A percentile compares a stretch with the other conserved stretches of the same genome.
Conservation (phyloP, 2,888 invertebrate species). For the Drosophila silvestris region DNA sequence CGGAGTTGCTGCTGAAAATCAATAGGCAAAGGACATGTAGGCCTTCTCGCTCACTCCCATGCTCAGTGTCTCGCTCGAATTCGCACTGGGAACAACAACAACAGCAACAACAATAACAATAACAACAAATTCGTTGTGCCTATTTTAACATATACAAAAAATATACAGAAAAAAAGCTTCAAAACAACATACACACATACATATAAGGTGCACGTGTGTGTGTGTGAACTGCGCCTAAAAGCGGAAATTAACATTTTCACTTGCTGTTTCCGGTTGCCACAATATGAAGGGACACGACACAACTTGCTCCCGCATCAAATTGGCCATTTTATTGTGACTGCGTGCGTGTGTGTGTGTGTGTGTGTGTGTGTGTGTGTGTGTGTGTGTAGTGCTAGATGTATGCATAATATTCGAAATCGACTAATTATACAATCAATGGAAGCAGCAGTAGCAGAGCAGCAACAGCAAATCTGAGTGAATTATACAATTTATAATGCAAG, state of each 20-base stretch:
- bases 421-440: constrained; percentile 56
- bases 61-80: constrained; percentile 25
- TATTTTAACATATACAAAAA: constrained; percentile 56
- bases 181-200: constrained; percentile 27
- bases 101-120: constrained; percentile 12
- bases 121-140: constrained; percentile 39
- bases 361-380: constrained; percentile 9
- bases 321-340: constrained; percentile 25
- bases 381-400: constrained; percentile 23
- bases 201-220: constrained; percentile 3
- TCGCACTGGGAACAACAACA: constrained; percentile 29
- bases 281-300: constrained; percentile 22
- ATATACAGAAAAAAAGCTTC: constrained; percentile 20
- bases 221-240: constrained; percentile 51
- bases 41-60: constrained; percentile 34
- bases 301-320: constrained; percentile 29
- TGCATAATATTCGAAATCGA: constrained; percentile 29
- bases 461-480: constrained; percentile 8
- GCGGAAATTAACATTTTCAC: constrained; percentile 82
- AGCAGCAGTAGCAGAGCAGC: constrained; percentile 12
- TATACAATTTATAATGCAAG: constrained; percentile 41
- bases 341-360: constrained; percentile 17
- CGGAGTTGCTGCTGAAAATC: constrained; percentile 66
- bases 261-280: constrained; percentile 74
- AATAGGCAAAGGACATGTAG: constrained; percentile 68